Evolutionary conservation across 92 coral and sea anemone species (phyloP).

Genomic region (Metridium senile): DNA sequence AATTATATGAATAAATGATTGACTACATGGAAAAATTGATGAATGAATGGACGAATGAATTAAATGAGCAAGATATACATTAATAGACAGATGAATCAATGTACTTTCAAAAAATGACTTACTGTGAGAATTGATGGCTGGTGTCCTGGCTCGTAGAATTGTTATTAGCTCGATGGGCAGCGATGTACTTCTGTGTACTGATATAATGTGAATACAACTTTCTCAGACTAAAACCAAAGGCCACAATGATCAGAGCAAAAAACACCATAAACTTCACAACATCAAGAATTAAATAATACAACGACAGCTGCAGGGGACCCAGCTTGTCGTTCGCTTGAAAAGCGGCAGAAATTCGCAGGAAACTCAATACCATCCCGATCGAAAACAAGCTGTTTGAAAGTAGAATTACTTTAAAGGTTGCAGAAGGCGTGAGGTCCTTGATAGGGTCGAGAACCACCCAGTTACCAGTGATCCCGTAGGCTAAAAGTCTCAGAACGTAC

Average conservation of each 20-base stretch:
- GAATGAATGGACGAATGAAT: not conserved
- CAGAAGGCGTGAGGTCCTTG: constrained; percentile 20
- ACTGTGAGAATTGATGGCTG: not conserved
- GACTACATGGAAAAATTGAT: not conserved
- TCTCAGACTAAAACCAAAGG: constrained; percentile 75
- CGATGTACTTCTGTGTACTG: constrained; percentile 60
- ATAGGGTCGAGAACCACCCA: constrained; percentile 61
- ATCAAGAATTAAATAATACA: constrained; percentile 68
- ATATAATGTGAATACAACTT: constrained; percentile 80
- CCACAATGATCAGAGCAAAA: constrained; percentile 60
- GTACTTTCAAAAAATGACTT: not conserved
- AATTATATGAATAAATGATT: not conserved
- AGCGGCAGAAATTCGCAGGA: constrained; percentile 30
- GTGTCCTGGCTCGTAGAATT: not conserved
- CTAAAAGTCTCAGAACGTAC: constrained; percentile 36
- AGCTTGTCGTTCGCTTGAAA: constrained; percentile 63
- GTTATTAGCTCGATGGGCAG: not conserved
- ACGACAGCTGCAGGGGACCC: constrained; percentile 82
- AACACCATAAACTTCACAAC: constrained; percentile 68
- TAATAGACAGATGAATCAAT: not conserved
- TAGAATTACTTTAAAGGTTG: constrained; percentile 43
- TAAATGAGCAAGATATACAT: not conserved
- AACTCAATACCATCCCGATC: constrained; percentile 50
- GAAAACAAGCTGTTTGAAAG: constrained; percentile 59
- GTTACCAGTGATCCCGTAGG: constrained; percentile 52